These are phyloP conservation scores for Drosophila nannoptera DNA, from an alignment of 1,140 invertebrate genomes.

Conservation along the genomic window DNA sequence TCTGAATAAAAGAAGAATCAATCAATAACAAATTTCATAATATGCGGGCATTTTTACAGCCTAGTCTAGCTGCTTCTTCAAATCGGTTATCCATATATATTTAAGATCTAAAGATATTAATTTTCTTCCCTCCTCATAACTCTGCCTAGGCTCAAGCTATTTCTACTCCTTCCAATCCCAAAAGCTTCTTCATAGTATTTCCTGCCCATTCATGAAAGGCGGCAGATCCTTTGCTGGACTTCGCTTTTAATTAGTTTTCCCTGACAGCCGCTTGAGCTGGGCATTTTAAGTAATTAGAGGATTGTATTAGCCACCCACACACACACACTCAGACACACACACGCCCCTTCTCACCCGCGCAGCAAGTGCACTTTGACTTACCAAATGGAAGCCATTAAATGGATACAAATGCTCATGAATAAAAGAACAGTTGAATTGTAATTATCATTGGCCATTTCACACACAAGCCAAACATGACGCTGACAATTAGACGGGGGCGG, in stretches of 20 bases:
- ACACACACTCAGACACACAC: neutral
- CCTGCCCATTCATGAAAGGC: no score
- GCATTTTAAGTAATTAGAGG: conserved; percentile 24
- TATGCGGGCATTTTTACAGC: no score
- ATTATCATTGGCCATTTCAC: conserved; percentile 68
- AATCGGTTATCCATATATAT: no score
- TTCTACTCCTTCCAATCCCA: no score
- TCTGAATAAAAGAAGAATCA: no score
- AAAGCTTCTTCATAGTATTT: no score
- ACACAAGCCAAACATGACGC: conserved; percentile 15
- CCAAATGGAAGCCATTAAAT: conserved; percentile 60
- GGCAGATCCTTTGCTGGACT: no score
- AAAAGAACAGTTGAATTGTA: conserved; percentile 62
- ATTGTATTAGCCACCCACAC: conserved; percentile 7
- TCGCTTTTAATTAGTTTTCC: neutral
- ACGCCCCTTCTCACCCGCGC: neutral
- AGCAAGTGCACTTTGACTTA: conserved; percentile 48
- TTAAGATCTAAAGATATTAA: no score
- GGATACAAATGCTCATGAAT: conserved; percentile 71
- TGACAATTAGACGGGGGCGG: conserved; percentile 48
- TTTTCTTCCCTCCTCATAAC: no score
- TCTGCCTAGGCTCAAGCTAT: no score
- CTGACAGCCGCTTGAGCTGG: conserved; percentile 1
- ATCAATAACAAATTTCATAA: no score
- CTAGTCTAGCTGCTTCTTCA: no score